Evolutionary conservation across 2,888 invertebrate species (phyloP).

Genomic region (Stenichneumon culpator): DNA sequence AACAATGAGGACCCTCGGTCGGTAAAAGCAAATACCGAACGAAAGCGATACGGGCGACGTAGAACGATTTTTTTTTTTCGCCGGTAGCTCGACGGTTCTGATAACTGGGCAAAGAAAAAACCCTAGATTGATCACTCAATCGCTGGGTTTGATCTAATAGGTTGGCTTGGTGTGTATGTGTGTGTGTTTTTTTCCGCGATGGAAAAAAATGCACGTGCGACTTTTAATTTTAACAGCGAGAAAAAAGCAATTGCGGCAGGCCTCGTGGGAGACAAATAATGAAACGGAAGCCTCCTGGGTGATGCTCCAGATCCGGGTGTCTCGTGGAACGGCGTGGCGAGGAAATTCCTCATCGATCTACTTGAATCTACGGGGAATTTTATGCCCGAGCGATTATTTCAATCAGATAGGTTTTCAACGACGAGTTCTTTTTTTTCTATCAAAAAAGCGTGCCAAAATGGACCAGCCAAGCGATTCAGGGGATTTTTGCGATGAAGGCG

Average conservation of each 20-base stretch:
- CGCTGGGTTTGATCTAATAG: background rate
- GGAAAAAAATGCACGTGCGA: slow-evolving; percentile 5
- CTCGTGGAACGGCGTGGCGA: background rate
- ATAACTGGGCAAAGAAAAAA: background rate
- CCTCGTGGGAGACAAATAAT: slow-evolving; percentile 39
- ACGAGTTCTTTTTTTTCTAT: too few species aligned
- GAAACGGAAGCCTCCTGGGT: slow-evolving; percentile 27
- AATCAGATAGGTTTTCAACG: too few species aligned
- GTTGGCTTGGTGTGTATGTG: background rate
- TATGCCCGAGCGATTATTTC: too few species aligned
- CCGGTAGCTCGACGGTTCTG: background rate
- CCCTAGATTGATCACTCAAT: background rate
- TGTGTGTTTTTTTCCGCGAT: background rate
- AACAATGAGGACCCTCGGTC: slow-evolving; percentile 48
- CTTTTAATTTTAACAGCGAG: background rate
- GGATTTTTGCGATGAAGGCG: too few species aligned
- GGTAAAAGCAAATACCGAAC: slow-evolving; percentile 43
- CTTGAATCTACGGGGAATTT: background rate
- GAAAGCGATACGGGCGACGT: slow-evolving; percentile 24
- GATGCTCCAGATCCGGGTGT: background rate
- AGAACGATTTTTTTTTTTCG: background rate
- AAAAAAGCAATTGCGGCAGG: background rate
- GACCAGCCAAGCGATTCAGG: too few species aligned
- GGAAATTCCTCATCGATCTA: background rate
- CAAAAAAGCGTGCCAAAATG: too few species aligned